phyloP scores from a whole-genome alignment of 2,797 vertebrate genomes.

The Scomberomorus guttatus region DNA sequence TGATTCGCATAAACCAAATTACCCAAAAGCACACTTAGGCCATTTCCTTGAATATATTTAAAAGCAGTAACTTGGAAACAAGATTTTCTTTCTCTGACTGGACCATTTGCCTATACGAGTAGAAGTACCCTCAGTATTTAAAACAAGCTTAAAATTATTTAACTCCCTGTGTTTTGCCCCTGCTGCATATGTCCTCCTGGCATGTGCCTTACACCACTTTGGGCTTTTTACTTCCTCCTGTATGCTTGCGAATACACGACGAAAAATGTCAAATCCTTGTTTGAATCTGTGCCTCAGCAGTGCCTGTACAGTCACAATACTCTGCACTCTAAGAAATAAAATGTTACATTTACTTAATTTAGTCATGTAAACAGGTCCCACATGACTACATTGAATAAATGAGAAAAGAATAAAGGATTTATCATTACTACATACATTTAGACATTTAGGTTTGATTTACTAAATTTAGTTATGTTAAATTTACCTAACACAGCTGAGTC shows the following conservation, averaged over 20 bases:
- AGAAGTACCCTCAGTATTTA: neutral
- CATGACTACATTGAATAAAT: too few species aligned
- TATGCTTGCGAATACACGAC: neutral
- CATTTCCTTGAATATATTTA: constrained; percentile 16
- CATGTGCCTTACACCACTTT: neutral
- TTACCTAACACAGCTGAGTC: too few species aligned
- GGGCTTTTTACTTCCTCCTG: neutral
- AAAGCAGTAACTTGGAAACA: neutral
- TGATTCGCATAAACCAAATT: constrained; percentile 5
- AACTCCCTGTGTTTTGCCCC: neutral
- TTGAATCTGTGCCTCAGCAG: neutral
- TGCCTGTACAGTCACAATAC: neutral
- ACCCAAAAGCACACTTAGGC: neutral
- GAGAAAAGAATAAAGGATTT: too few species aligned
- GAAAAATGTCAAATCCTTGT: neutral
- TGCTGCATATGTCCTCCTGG: neutral
- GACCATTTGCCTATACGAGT: neutral
- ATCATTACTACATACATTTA: too few species aligned
- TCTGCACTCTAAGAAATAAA: neutral
- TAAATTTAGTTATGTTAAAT: too few species aligned
- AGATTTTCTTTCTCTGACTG: neutral
- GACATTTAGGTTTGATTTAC: too few species aligned
- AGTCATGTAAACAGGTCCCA: too few species aligned
- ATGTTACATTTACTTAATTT: too few species aligned
- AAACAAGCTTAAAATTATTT: neutral